A percentile compares a stretch with the other conserved stretches of the same genome.
Conservation (phyloP, 1,140 invertebrate species). For the Nixonia krombeini region DNA sequence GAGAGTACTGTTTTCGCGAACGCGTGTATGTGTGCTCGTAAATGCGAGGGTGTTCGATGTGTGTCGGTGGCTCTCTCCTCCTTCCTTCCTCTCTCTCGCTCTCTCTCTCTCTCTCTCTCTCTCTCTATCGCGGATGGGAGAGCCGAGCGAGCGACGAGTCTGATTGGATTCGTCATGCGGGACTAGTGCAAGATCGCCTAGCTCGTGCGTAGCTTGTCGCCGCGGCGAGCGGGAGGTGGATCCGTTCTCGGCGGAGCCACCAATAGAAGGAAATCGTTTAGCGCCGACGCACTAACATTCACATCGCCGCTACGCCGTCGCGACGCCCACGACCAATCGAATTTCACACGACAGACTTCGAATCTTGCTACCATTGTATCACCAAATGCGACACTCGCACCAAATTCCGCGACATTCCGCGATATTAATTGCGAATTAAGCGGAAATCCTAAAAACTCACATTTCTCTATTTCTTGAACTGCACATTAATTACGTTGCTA, state of each 20-base stretch:
- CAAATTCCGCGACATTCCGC: too few relatives aligned
- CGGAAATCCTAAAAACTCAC: too few relatives aligned
- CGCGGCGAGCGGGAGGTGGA: conserved; percentile 44
- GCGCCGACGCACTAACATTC: conserved; percentile 45
- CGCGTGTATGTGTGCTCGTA: too few relatives aligned
- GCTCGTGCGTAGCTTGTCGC: conserved; percentile 30
- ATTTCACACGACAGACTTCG: not conserved
- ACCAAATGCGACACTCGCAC: not conserved
- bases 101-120: too few relatives aligned
- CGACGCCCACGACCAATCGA: conserved; percentile 42
- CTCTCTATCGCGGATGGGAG: too few relatives aligned
- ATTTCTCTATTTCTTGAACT: too few relatives aligned
- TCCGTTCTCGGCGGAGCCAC: conserved; percentile 28
- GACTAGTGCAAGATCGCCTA: conserved; percentile 23
- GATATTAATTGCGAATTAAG: too few relatives aligned
- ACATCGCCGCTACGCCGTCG: conserved; percentile 24
- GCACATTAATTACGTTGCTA: too few relatives aligned
- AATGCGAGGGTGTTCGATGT: too few relatives aligned
- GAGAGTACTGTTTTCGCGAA: too few relatives aligned
- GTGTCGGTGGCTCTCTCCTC: not conserved
- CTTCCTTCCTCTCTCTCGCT: not conserved
- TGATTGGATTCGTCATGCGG: conserved; percentile 22
- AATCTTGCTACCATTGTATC: not conserved
- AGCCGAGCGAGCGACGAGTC: too few relatives aligned
- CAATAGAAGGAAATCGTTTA: conserved; percentile 46